A percentile compares a stretch with the other conserved stretches of the same genome.
These are phyloP conservation scores for Emydocephalus ijimae DNA, from an alignment of 2,113 vertebrate species.

Conservation along the genomic window DNA sequence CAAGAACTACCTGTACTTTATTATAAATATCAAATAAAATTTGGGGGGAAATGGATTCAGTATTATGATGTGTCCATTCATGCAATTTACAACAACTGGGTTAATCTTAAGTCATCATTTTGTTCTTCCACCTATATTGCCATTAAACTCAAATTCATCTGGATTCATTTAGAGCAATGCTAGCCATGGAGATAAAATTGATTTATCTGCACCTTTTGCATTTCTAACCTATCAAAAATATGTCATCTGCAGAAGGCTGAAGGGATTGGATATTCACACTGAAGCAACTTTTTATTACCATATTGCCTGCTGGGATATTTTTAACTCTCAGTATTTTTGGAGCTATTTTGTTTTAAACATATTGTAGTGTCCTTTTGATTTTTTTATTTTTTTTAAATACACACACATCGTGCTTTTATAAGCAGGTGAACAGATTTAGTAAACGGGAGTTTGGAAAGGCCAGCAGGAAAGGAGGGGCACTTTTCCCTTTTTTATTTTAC, in stretches of 20 bases:
- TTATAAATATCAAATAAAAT: background rate
- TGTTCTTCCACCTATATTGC: background rate
- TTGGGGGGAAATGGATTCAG: background rate
- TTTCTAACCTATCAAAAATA: background rate
- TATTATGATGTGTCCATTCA: background rate
- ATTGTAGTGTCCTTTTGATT: background rate
- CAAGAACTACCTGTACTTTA: background rate
- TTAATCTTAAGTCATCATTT: background rate
- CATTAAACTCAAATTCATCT: background rate
- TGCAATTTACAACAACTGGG: background rate
- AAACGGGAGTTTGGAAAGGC: background rate
- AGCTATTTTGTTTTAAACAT: background rate
- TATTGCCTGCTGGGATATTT: background rate
- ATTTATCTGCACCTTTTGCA: background rate
- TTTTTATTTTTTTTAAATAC: background rate
- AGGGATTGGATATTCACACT: background rate
- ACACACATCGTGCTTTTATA: background rate
- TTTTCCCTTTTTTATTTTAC: background rate
- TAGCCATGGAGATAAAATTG: background rate
- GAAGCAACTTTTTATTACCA: background rate
- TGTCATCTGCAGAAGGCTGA: background rate
- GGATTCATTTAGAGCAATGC: background rate
- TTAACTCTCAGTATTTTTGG: background rate
- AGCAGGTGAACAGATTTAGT: background rate
- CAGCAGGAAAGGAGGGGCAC: background rate